Evolutionary conservation across 30 jellyfish, hydroid and myxozoan species (phyloP).

Genomic region (Calvadosia cruxmelitensis): DNA sequence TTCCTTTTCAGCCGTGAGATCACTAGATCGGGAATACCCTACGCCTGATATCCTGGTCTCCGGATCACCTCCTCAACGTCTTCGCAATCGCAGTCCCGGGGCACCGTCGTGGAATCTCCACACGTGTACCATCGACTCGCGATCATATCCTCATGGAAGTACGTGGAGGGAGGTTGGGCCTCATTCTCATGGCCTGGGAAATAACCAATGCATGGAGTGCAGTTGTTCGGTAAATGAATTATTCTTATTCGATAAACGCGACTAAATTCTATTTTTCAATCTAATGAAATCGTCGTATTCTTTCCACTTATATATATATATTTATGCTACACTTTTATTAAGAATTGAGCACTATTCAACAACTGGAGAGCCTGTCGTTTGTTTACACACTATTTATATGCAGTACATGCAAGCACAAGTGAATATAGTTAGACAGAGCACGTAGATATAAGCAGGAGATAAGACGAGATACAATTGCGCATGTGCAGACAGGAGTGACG

Average conservation of each 20-base stretch:
- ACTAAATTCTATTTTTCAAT: too few relatives aligned
- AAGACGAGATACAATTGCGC: too few relatives aligned
- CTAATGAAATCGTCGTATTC: too few relatives aligned
- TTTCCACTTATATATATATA: too few relatives aligned
- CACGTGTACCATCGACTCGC: slow-evolving; percentile 39
- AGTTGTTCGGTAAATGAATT: slow-evolving; percentile 43
- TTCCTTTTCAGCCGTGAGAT: neutral
- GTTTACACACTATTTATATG: too few relatives aligned
- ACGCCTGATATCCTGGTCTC: neutral
- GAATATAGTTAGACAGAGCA: too few relatives aligned
- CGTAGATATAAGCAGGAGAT: too few relatives aligned
- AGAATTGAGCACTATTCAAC: too few relatives aligned
- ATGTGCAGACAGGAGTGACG: too few relatives aligned
- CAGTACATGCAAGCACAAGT: too few relatives aligned
- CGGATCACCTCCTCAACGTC: neutral
- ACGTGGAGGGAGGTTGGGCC: slow-evolving; percentile 56
- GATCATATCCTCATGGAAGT: slow-evolving; percentile 23
- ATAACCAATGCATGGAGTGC: slow-evolving; percentile 60
- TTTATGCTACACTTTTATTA: too few relatives aligned
- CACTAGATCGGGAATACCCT: neutral
- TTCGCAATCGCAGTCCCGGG: neutral
- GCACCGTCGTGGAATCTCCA: neutral
- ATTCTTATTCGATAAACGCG: neutral
- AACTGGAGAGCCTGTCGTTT: too few relatives aligned
- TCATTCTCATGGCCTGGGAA: slow-evolving; percentile 28